These are phyloP conservation scores for Neodon shergylaensis DNA, from an alignment of 2,113 vertebrate genomes.

Conservation along the genomic window DNA sequence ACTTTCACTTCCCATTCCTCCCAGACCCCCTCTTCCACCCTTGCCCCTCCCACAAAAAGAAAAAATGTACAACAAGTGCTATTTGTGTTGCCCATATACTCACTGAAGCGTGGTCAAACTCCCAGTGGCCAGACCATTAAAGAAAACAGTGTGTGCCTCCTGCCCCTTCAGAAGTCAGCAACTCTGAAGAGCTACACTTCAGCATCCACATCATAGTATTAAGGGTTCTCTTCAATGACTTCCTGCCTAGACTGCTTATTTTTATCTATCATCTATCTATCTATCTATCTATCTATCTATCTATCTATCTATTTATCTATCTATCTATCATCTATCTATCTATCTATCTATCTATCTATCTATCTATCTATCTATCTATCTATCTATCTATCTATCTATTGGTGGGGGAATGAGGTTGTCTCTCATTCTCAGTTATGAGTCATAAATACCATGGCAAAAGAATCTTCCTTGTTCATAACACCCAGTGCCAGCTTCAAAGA, in stretches of 20 bases:
- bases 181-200: not conserved
- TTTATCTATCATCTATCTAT: not conserved
- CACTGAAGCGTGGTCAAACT: not conserved
- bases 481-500: not conserved
- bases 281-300: no score
- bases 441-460: not conserved
- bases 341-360: no score
- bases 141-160: not conserved
- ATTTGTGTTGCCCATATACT: not conserved
- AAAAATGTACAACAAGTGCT: not conserved
- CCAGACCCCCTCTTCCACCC: not conserved
- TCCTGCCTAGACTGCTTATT: not conserved
- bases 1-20: not conserved
- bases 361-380: not conserved
- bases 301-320: not conserved
- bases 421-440: no score
- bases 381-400: not conserved
- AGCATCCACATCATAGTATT: not conserved
- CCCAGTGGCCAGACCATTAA: not conserved
- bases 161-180: not conserved
- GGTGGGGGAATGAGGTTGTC: no score
- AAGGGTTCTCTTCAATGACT: not conserved
- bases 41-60: not conserved
- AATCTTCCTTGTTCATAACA: not conserved
- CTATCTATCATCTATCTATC: not conserved